These are phyloP conservation scores for Cabera pusaria DNA, from an alignment of 2,888 invertebrate genomes.

Conservation along the genomic window DNA sequence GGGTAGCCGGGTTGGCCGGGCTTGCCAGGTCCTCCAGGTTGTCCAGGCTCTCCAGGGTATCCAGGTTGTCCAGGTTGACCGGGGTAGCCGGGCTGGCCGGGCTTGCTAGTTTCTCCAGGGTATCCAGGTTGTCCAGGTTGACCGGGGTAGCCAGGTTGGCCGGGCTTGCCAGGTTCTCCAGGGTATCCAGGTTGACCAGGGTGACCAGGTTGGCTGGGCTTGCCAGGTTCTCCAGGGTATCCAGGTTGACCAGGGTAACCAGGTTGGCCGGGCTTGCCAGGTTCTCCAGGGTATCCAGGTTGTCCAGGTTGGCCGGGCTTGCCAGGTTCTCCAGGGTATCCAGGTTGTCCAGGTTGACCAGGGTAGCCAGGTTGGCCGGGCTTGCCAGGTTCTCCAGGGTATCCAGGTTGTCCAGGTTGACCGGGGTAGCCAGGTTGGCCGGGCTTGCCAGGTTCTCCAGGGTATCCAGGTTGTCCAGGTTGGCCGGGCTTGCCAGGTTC, in stretches of 20 bases:
- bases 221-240: slow-evolving; percentile 29
- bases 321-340: slow-evolving; percentile 30
- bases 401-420: too few species aligned
- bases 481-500: slow-evolving; percentile 43
- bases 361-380: slow-evolving; percentile 18
- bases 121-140: slow-evolving; percentile 37
- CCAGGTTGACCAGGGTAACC: slow-evolving; percentile 27
- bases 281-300: slow-evolving; percentile 8
- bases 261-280: slow-evolving; percentile 12
- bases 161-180: slow-evolving; percentile 51
- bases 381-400: slow-evolving; percentile 3
- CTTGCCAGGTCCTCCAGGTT: too few species aligned
- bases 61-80: slow-evolving; percentile 34
- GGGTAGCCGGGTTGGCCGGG: slow-evolving; percentile 38
- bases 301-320: slow-evolving; percentile 9
- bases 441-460: slow-evolving; percentile 22
- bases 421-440: slow-evolving; percentile 13
- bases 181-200: slow-evolving; percentile 39
- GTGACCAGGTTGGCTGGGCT: slow-evolving; percentile 34
- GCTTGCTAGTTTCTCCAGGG: slow-evolving; percentile 36
- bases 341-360: slow-evolving; percentile 46
- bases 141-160: slow-evolving; percentile 66
- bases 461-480: too few species aligned
- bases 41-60: too few species aligned
- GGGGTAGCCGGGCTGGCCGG: slow-evolving; percentile 30